Evolutionary conservation across 1,140 invertebrate species (phyloP).

Genomic region (Panagrolaimus sp.): DNA sequence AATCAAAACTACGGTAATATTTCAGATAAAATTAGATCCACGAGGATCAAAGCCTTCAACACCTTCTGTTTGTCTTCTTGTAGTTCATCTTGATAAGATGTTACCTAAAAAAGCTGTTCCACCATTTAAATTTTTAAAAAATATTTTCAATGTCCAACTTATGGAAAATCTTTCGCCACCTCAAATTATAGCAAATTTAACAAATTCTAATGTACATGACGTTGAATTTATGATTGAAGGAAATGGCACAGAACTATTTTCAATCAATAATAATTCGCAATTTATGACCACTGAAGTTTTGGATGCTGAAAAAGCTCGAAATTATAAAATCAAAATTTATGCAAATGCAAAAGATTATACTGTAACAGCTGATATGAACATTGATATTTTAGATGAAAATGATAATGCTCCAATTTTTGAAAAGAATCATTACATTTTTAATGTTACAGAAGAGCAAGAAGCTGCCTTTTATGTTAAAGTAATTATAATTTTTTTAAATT

Average conservation of each 20-base stretch:
- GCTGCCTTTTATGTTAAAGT: constrained; percentile 14
- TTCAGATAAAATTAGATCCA: constrained; percentile 10
- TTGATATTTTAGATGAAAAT: constrained; percentile 7
- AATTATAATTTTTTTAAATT: not conserved
- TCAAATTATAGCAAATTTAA: constrained; percentile 14
- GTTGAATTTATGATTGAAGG: constrained; percentile 15
- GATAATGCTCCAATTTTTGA: constrained; percentile 10
- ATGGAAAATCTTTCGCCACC: not conserved
- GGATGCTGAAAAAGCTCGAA: not conserved
- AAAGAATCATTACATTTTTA: constrained; percentile 1
- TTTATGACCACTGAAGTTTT: constrained; percentile 1
- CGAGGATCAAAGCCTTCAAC: not conserved
- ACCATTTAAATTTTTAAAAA: constrained; percentile 12
- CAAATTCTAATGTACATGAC: not conserved
- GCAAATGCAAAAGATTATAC: not conserved
- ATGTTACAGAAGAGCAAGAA: constrained; percentile 6
- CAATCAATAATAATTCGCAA: not conserved
- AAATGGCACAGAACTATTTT: not conserved
- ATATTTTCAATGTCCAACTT: constrained; percentile 1
- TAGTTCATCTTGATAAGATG: constrained; percentile 2
- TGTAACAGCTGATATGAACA: constrained; percentile 4
- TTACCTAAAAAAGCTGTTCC: not conserved
- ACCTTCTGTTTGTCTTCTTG: not conserved
- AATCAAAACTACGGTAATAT: not conserved
- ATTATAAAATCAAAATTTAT: constrained; percentile 3